Base-by-base conservation (phyloP, 2,113 vertebrate genomes). In the Silurus asotus region DNA sequence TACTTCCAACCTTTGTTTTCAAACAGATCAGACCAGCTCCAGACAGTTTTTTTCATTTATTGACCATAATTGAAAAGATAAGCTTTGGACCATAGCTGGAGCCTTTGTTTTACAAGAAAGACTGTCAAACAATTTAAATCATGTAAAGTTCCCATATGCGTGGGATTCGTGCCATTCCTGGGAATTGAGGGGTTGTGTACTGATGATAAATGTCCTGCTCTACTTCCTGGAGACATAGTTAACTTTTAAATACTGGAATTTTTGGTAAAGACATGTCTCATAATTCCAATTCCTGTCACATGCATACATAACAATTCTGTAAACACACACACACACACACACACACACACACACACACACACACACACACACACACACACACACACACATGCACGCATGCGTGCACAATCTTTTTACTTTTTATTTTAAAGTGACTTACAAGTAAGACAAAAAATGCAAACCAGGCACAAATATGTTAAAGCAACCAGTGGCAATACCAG, bases 261-360 rank as follows among this genome's bases (percentile, higher is more conserved):
- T 55, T 49, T 55, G 59, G 78, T 67, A 53, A 65, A 61, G 28
- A 55, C 49, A 55, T 67, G 51, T 69, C 8, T 28, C 19, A n/a
- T n/a, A 61, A 19, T 55, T 64, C 9, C 15, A 25, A 5, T 78
- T 55, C n/a, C 10, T 82, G 59, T 70, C 89, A 89, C 86, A 72
- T 25, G 67, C 15, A 48, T 11, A 58, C 77, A 79, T n/a, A 5
- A 58, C 19, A 13, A 37, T 19, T 7, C 14, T 25, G 0, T 3
- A 1, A 6, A 13, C n/a, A 14, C 11, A 14, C 87, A 88, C 88
- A 62, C 82, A 85, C 25, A 59, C 53, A 49, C n/a, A 77, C 48
- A 28, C 76, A 58, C 76, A 56, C 76, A 80, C 67, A 81, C 49
- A 55, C 48, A 58, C 67, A 67, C 64, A 65, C 64, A 25, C 23